These are phyloP conservation scores for Neomonachus schauinslandi DNA, from an alignment of 2,113 vertebrate species.

Conservation along the genomic window DNA sequence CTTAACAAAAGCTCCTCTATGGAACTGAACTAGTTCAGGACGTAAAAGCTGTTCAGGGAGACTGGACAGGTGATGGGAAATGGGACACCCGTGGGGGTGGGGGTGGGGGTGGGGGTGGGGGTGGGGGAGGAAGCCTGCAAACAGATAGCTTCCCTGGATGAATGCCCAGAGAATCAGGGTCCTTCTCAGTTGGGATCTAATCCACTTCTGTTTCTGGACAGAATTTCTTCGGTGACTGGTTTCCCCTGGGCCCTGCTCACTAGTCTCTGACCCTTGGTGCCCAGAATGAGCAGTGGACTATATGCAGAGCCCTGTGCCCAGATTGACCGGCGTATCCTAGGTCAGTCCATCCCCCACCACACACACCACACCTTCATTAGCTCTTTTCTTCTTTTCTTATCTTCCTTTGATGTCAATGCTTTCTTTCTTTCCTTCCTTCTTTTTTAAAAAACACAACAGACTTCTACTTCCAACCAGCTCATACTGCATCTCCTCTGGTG, in stretches of 20 bases:
- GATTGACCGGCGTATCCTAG: not conserved
- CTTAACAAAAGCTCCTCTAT: slow-evolving; percentile 51
- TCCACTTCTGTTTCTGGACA: not conserved
- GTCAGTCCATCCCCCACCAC: no score
- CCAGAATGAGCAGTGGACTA: not conserved
- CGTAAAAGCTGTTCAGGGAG: not conserved
- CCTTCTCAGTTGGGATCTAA: not conserved
- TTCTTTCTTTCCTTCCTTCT: not conserved
- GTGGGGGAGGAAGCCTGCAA: not conserved
- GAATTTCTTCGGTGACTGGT: not conserved
- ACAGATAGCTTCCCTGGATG: not conserved
- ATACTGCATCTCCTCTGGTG: not conserved
- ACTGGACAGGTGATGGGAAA: not conserved
- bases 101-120: not conserved
- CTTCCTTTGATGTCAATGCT: not conserved
- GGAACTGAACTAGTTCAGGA: slow-evolving; percentile 5
- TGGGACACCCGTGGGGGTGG: not conserved
- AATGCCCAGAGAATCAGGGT: not conserved
- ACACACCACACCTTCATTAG: not conserved
- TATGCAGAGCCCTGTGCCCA: not conserved
- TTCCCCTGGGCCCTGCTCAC: not conserved
- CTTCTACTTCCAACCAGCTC: not conserved
- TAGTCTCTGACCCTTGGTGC: not conserved
- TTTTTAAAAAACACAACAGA: not conserved
- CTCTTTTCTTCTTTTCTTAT: not conserved